Evolutionary conservation across 2,797 vertebrate genomes (phyloP), one percentile per base, ranked within the genome.

Genomic region (Neosilurus mollespiculum): DNA sequence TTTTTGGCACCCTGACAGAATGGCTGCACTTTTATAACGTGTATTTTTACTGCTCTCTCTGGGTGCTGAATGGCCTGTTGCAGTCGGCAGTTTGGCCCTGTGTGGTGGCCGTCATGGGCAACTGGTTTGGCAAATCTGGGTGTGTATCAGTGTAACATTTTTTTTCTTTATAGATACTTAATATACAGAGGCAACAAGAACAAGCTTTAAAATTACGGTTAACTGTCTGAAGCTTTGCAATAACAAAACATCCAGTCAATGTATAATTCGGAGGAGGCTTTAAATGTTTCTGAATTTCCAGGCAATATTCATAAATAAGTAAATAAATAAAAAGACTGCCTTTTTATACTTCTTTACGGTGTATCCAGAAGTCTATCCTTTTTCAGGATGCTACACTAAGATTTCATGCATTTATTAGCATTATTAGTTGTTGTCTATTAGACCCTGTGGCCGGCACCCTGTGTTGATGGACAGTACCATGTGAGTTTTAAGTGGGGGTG

Each of bases 81-180:
- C 98, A 99, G 93, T 98, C 98, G 0, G 96, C 97, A 0, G 97
- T 98, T 34, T 99, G 98, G 98, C 98, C 98, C 84, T 98, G 97
- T 7, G 97, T 99, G 26, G 98, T 99, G 26, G 96, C 98, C 1
- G 94, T 99, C 89, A 99, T 99, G 98, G 98, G 96, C 87, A 99
- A 99, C 94, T 99, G 98, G 98, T 99, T 99, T 88, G 98, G 97
- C 81, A 98, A 98, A 92, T 90, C 96, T 0, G 98, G 98, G 98
- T 99, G 91, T 58, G 95, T 90, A 59, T 75, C 69, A 22, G 16
- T 12, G 4, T 62, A 53, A 53, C 34, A 2, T 49, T 0, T 14
- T 2, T 53, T n/a, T 54, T 73, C 14, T 20, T 3, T 26, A 24
- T 26, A 66, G 6, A 15, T 81, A 49, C 7, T 59, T 14, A 20